phyloP scores from a whole-genome alignment of 2,888 invertebrate genomes.

The Cephus sareptanus region DNA sequence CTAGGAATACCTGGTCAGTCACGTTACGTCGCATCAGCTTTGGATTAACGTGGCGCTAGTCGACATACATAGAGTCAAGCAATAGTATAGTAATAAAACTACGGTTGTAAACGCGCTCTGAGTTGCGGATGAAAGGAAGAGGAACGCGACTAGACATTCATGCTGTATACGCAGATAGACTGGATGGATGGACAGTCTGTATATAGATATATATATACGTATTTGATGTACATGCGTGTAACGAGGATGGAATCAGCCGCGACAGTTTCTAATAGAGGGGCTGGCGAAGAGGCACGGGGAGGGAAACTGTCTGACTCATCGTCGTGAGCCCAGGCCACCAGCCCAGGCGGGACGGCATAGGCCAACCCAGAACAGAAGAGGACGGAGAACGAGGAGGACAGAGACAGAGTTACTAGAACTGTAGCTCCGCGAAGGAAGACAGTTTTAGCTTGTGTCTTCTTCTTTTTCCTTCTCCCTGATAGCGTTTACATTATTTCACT shows the following conservation, averaged over 20 bases:
- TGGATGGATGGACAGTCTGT: background rate
- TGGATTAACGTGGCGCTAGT: background rate
- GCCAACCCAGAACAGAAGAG: background rate
- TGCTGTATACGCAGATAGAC: background rate
- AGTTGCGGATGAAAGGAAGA: background rate
- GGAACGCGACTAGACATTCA: background rate
- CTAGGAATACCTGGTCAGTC: background rate
- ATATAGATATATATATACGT: background rate
- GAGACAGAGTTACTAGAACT: slow-evolving; percentile 44
- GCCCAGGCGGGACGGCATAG: slow-evolving; percentile 28
- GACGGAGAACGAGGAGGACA: background rate
- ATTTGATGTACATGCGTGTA: background rate
- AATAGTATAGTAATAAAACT: background rate
- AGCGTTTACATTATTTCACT: background rate
- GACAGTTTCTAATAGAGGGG: slow-evolving; percentile 29
- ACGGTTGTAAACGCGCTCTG: background rate
- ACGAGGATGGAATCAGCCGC: slow-evolving; percentile 25
- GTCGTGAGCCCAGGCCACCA: slow-evolving; percentile 41
- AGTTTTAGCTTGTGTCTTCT: slow-evolving; percentile 56
- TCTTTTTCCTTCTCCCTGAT: slow-evolving; percentile 34
- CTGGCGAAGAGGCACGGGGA: slow-evolving; percentile 17
- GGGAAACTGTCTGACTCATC: slow-evolving; percentile 50
- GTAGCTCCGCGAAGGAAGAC: slow-evolving; percentile 61
- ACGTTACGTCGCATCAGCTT: background rate
- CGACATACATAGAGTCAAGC: background rate